Evolutionary conservation across 1,140 invertebrate species (phyloP).

Genomic region (Polypedilum vanderplanki): DNA sequence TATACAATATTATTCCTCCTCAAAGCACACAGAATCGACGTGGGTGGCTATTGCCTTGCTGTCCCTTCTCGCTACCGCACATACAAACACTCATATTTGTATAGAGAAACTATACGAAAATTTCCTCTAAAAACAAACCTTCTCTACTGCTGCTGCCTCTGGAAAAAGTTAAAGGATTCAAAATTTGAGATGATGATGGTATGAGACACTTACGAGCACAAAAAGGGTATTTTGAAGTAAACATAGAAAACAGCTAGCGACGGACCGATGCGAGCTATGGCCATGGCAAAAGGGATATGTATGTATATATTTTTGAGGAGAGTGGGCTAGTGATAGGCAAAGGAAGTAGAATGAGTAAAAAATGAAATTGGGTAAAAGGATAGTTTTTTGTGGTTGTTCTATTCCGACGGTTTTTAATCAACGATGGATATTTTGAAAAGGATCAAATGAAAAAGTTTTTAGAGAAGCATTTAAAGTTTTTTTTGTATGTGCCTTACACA

Average conservation of each 20-base stretch:
- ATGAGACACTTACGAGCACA: background rate
- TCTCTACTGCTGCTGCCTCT: no score
- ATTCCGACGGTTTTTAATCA: slow-evolving; percentile 28
- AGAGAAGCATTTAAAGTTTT: slow-evolving; percentile 3
- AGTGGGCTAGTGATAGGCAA: no score
- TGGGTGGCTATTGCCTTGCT: no score
- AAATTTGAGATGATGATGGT: background rate
- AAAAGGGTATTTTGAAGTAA: slow-evolving; percentile 3
- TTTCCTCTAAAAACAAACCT: no score
- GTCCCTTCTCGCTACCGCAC: no score
- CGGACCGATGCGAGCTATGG: background rate
- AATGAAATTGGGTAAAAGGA: background rate
- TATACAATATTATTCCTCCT: no score
- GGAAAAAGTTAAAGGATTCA: no score
- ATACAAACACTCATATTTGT: no score
- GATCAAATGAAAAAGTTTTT: slow-evolving; percentile 22
- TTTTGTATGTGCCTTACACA: background rate
- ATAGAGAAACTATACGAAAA: no score
- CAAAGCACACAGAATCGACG: no score
- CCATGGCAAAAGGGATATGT: background rate
- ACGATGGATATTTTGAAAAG: slow-evolving; percentile 28
- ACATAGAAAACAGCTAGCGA: background rate
- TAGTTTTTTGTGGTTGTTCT: slow-evolving; percentile 28
- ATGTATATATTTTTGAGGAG: no score
- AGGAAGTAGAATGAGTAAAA: background rate